These are phyloP conservation scores for Dinothrombium tinctorium DNA, from an alignment of 1,140 invertebrate genomes.

Conservation along the genomic window DNA sequence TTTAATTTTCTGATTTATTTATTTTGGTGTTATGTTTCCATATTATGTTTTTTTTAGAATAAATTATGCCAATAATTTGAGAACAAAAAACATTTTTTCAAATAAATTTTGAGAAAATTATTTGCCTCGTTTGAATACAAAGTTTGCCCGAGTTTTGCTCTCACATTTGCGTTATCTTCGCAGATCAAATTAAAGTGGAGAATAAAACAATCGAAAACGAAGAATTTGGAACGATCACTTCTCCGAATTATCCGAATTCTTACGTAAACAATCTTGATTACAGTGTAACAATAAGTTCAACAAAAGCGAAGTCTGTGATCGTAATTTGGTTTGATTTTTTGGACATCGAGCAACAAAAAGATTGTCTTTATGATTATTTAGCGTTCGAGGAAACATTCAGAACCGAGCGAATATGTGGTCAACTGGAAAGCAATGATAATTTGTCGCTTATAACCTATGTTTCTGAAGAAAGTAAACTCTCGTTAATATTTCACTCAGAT, in stretches of 20 bases:
- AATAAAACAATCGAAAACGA: constrained; percentile 9
- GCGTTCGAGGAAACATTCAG: constrained; percentile 22
- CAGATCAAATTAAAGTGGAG: constrained; percentile 1
- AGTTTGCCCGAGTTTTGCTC: too few species aligned
- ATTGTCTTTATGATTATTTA: constrained; percentile 51
- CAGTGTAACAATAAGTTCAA: constrained; percentile 28
- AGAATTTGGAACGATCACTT: constrained; percentile 9
- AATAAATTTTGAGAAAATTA: too few species aligned
- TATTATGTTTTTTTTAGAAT: too few species aligned
- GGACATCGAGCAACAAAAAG: constrained; percentile 41
- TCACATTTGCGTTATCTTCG: not conserved
- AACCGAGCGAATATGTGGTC: not conserved
- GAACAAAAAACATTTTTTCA: too few species aligned
- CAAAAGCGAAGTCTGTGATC: constrained; percentile 32
- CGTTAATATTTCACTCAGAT: constrained; percentile 40
- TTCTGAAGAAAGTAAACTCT: constrained; percentile 30
- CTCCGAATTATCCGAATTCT: constrained; percentile 16
- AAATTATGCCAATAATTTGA: too few species aligned
- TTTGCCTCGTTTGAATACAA: too few species aligned
- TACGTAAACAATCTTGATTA: constrained; percentile 43
- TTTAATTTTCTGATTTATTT: too few species aligned
- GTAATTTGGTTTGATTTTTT: constrained; percentile 37
- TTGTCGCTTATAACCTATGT: constrained; percentile 23
- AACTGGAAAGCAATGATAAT: not conserved
- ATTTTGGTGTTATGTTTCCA: too few species aligned